These are phyloP conservation scores for Rhegmatorhina hoffmannsi DNA, from an alignment of 2,113 vertebrate species.

Conservation along the genomic window DNA sequence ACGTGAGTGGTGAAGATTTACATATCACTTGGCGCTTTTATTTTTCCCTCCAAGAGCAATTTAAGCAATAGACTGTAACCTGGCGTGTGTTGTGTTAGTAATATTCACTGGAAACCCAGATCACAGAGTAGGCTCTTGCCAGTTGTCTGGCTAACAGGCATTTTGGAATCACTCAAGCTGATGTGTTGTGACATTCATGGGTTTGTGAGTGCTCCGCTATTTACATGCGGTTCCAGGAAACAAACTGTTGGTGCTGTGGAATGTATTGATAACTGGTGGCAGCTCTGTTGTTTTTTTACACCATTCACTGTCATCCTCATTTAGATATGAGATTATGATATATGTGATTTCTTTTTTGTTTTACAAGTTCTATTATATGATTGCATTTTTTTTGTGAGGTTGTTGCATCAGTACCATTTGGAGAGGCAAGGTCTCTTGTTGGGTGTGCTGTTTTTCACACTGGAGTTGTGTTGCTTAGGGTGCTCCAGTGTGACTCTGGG, in stretches of 20 bases:
- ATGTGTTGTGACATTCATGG: conserved; percentile 11
- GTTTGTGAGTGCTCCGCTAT: conserved; percentile 32
- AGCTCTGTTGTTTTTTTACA: conserved; percentile 29
- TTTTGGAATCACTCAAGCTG: not conserved
- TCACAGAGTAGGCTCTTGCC: conserved; percentile 35
- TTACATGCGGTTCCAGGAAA: conserved; percentile 46
- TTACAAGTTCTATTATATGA: not conserved
- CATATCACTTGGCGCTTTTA: conserved; percentile 39
- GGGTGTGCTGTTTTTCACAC: not conserved
- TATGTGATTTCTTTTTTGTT: conserved; percentile 30
- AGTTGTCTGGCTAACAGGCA: not conserved
- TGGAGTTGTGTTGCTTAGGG: not conserved
- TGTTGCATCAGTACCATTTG: not conserved
- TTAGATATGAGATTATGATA: conserved; percentile 38
- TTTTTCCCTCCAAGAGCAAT: conserved; percentile 43
- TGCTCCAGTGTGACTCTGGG: not conserved
- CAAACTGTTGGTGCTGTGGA: conserved; percentile 70
- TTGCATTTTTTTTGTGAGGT: not conserved
- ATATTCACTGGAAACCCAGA: conserved; percentile 66
- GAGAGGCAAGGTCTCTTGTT: not conserved
- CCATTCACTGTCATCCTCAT: conserved; percentile 56
- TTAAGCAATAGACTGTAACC: conserved; percentile 68
- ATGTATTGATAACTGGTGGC: conserved; percentile 40
- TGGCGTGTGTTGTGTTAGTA: conserved; percentile 59
- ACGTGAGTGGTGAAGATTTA: conserved; percentile 27